Evolutionary conservation across 35 echinoderm and acorn worm species (phyloP), one percentile per base, ranked within the genome.

Genomic region (Lytechinus variegatus): DNA sequence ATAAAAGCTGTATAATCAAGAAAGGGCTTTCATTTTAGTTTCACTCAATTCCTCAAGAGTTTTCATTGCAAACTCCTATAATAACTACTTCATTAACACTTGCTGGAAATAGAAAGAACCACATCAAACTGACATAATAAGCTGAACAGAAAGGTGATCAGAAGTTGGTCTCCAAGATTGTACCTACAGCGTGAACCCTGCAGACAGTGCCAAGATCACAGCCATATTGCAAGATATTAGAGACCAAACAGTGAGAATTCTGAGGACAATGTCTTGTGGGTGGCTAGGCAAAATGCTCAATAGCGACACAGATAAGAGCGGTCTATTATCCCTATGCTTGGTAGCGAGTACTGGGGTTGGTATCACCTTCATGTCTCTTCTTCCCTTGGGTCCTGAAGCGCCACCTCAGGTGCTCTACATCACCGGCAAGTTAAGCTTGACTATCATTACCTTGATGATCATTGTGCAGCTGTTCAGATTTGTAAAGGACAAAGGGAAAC

Each of bases 261-360:
- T 5, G n/a, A 19, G 6, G n/a, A 79, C 14, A 79, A 79, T 79
- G 66, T 16, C 19, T 7, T 24, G 66, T 79, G 16, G 19, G 7
- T 7, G 66, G n/a, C 6, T 79, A 79, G 12, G n/a, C 21, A 24
- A 6, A 79, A 79, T 6, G n/a, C 66, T 79, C 19, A n/a, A 79
- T 6, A 79, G 19, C 6, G 66, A 79, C 14, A 79, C 66, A 7
- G 66, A 79, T 7, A 79, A n/a, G 66, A 79, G 66, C n/a, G 66
- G 66, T 24, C 19, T 79, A 24, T 24, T 79, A 79, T 79, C 66
- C 3, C 14, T 79, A 16, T 79, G 66, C 66, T 79, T 79, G 66
- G 66, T 79, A 79, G 66, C 66, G 8, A 79, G 66, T 79, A 79
- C 66, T 79, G 66, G 66, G n/a, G 66, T 79, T 79, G 66, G 66